Evolutionary conservation across 2,113 vertebrate genomes (phyloP).

Genomic region (Pachycephala philippinensis): DNA sequence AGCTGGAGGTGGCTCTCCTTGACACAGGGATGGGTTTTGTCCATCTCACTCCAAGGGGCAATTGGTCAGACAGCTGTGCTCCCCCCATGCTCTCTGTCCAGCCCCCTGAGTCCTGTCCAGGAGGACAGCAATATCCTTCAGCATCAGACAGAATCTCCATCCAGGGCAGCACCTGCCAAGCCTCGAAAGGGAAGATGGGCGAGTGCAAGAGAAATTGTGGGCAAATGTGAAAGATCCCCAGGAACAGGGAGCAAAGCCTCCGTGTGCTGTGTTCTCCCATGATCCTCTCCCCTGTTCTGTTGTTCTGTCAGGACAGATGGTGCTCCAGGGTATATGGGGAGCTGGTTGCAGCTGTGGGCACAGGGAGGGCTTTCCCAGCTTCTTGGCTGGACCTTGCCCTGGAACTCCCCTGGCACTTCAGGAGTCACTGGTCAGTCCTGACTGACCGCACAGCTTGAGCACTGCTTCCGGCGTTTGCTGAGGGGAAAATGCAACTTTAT

Average conservation of each 20-base stretch:
- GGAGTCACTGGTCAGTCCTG: neutral
- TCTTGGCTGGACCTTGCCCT: neutral
- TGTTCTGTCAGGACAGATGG: neutral
- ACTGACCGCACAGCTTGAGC: neutral
- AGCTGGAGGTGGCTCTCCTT: neutral
- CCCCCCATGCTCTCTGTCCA: neutral
- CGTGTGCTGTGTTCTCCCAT: neutral
- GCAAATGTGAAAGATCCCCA: neutral
- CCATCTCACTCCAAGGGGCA: accelerated
- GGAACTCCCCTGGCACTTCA: neutral
- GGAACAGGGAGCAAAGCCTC: neutral
- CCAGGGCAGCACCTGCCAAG: neutral
- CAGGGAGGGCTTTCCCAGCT: neutral
- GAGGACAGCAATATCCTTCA: neutral
- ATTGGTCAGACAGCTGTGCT: neutral
- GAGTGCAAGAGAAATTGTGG: neutral
- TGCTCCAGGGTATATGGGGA: neutral
- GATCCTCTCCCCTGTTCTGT: neutral
- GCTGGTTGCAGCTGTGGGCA: neutral
- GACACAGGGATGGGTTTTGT: neutral
- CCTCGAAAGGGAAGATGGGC: neutral
- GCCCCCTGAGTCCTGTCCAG: neutral
- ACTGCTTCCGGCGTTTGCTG: neutral
- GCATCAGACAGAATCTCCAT: neutral
- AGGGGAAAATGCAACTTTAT: neutral